phyloP scores from a whole-genome alignment of 1,140 invertebrate genomes.

The Zaprionus ghesquierei region DNA sequence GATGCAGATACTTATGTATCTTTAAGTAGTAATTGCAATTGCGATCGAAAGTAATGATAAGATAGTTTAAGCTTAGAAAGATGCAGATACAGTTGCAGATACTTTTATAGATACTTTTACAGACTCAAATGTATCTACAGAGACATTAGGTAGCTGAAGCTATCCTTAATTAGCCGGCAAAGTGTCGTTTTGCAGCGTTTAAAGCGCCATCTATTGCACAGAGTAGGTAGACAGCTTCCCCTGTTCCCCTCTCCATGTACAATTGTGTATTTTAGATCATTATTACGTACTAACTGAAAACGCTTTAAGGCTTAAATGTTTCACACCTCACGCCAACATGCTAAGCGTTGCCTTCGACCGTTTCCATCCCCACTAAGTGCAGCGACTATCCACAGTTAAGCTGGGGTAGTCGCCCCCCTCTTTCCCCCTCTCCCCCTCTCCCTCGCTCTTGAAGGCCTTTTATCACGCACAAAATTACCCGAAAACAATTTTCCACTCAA shows the following conservation, averaged over 20 bases:
- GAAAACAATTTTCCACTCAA: conserved; percentile 78
- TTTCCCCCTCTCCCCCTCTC: not conserved
- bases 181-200: not conserved
- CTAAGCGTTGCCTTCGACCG: conserved; percentile 32
- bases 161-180: not conserved
- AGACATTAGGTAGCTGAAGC: not conserved
- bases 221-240: too few species aligned
- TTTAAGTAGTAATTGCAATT: too few species aligned
- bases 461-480: conserved; percentile 58
- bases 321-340: conserved; percentile 32
- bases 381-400: not conserved
- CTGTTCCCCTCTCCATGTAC: not conserved
- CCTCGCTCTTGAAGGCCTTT: not conserved
- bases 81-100: too few species aligned
- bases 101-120: not conserved
- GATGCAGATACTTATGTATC: too few species aligned
- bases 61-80: too few species aligned
- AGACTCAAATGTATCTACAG: not conserved
- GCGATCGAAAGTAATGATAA: too few species aligned
- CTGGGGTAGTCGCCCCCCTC: not conserved
- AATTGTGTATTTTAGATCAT: conserved; percentile 14
- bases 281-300: conserved; percentile 42
- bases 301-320: conserved; percentile 45
- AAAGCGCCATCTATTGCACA: conserved; percentile 11
- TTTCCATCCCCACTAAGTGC: not conserved